phyloP scores from a whole-genome alignment of 35 echinoderm and acorn worm genomes.

The Hemicentrotus pulcherrimus region DNA sequence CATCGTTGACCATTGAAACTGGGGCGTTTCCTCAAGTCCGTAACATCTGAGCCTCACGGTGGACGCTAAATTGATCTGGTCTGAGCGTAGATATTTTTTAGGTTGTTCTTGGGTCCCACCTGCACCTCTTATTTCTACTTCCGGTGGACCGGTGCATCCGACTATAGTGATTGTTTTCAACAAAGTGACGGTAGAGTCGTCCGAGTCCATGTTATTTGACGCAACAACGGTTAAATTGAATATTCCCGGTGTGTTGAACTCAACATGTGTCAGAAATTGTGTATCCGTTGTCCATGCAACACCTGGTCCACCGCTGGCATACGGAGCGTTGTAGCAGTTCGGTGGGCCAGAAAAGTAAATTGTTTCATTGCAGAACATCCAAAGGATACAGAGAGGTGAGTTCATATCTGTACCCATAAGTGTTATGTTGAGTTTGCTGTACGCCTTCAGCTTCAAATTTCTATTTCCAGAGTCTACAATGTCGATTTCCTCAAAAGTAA shows the following conservation, averaged over 20 bases:
- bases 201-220: conserved; percentile 48
- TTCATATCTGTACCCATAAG: not conserved
- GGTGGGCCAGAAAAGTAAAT: conserved; percentile 23
- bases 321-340: conserved; percentile 26
- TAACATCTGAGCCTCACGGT: conserved; percentile 17
- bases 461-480: conserved; percentile 36
- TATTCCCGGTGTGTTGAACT: conserved; percentile 47
- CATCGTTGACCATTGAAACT: not conserved
- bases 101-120: not conserved
- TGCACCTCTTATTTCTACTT: not conserved
- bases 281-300: not conserved
- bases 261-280: conserved; percentile 21
- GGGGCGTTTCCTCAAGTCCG: not conserved
- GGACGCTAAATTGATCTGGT: conserved; percentile 15
- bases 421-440: conserved; percentile 48
- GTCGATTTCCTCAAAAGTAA: not conserved
- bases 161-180: not conserved
- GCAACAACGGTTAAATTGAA: conserved; percentile 26
- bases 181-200: not conserved
- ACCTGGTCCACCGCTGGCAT: not conserved
- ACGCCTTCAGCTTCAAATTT: not conserved
- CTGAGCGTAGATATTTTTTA: conserved; percentile 22
- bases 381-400: conserved; percentile 26
- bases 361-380: conserved; percentile 40
- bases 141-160: not conserved